Evolutionary conservation across 2,888 invertebrate species (phyloP).

Genomic region (Pheosia tremula): DNA sequence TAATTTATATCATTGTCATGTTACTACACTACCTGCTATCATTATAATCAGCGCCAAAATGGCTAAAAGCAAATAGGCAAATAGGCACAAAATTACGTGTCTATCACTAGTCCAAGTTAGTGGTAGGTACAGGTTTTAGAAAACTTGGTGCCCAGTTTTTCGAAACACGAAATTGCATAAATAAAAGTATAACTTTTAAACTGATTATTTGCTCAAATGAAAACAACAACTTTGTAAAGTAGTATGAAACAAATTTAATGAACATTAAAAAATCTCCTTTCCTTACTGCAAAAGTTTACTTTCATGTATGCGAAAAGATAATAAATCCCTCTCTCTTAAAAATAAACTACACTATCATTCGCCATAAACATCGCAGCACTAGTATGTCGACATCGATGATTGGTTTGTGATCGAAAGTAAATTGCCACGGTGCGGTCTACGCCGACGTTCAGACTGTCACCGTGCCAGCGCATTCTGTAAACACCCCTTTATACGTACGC

Average conservation of each 20-base stretch:
- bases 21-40: too few relatives aligned
- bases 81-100: too few relatives aligned
- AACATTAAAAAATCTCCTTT: not conserved
- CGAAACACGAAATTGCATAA: too few relatives aligned
- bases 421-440: slow-evolving; percentile 61
- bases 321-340: not conserved
- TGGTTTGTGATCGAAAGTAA: slow-evolving; percentile 78
- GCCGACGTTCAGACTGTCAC: slow-evolving; percentile 28
- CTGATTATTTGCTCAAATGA: not conserved
- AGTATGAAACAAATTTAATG: not conserved
- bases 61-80: too few relatives aligned
- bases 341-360: not conserved
- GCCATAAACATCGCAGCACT: slow-evolving; percentile 9
- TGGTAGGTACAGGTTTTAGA: too few relatives aligned
- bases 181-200: too few relatives aligned
- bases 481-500: slow-evolving; percentile 5
- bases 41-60: too few relatives aligned
- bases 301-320: not conserved
- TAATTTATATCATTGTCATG: too few relatives aligned
- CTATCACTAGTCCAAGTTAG: too few relatives aligned
- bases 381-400: slow-evolving; percentile 50
- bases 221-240: not conserved
- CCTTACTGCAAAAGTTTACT: slow-evolving; percentile 6
- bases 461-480: slow-evolving; percentile 12
- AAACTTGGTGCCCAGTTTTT: too few relatives aligned